These are phyloP conservation scores for Palythoa grandis DNA, from an alignment of 92 coral and sea anemone species.

Conservation along the genomic window DNA sequence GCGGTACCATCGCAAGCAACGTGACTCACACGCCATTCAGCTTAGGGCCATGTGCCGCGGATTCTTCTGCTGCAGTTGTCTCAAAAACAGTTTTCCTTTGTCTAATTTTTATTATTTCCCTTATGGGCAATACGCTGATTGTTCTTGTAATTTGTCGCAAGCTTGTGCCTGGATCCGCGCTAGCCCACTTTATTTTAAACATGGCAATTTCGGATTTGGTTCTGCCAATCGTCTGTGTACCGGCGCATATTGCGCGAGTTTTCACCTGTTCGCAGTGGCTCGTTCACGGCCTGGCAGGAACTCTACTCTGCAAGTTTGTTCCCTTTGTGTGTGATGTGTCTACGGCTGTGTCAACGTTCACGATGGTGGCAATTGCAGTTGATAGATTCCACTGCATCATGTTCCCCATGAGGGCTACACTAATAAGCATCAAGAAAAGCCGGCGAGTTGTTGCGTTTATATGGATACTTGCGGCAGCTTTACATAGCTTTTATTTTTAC, in stretches of 20 bases:
- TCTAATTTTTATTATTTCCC: not conserved
- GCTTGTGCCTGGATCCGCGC: slow-evolving; percentile 9
- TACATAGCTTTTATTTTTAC: slow-evolving; percentile 21
- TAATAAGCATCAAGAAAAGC: slow-evolving; percentile 2
- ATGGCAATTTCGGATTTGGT: slow-evolving; percentile 27
- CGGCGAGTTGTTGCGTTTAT: not conserved
- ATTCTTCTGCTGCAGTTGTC: not conserved
- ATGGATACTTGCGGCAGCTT: slow-evolving; percentile 6
- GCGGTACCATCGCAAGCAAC: not conserved
- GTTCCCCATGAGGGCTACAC: slow-evolving; percentile 16
- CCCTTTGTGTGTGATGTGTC: slow-evolving; percentile 19
- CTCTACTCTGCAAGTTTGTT: slow-evolving; percentile 21
- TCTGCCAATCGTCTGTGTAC: not conserved
- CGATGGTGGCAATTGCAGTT: slow-evolving; percentile 35
- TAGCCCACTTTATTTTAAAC: slow-evolving; percentile 2
- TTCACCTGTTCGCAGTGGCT: slow-evolving; percentile 16
- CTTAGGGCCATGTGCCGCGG: not conserved
- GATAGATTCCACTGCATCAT: slow-evolving; percentile 33
- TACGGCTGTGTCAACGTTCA: slow-evolving; percentile 17
- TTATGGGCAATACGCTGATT: slow-evolving; percentile 7
- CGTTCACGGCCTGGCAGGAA: not conserved
- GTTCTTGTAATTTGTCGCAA: not conserved
- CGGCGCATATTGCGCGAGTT: slow-evolving; percentile 1
- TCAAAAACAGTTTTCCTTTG: not conserved
- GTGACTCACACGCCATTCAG: not conserved